Percentiles rank a stretch among this genome's conserved stretches.
Evolutionary conservation across 2,888 invertebrate species (phyloP).

Genomic region (Frankliniella intonsa): DNA sequence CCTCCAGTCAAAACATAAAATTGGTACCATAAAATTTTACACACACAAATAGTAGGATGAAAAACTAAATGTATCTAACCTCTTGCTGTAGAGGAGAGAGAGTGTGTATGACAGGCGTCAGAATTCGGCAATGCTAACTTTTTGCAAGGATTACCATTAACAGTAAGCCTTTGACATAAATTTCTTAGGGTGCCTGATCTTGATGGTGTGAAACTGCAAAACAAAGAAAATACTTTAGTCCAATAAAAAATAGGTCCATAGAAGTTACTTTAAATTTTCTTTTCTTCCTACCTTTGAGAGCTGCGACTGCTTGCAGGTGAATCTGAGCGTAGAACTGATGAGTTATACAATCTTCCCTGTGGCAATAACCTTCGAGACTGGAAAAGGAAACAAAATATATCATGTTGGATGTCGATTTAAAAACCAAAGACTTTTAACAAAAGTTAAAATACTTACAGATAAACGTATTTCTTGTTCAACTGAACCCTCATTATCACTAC

Average conservation of each 20-base stretch:
- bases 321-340: background rate
- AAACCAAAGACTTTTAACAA: background rate
- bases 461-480: background rate
- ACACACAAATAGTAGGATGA: no score
- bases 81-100: background rate
- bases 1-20: no score
- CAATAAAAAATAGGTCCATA: background rate
- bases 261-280: background rate
- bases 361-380: background rate
- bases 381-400: background rate
- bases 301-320: background rate
- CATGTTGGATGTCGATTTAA: background rate
- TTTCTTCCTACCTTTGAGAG: background rate
- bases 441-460: background rate
- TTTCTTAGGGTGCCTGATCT: background rate
- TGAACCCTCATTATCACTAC: background rate
- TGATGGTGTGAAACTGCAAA: background rate
- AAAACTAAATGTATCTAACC: background rate
- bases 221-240: background rate
- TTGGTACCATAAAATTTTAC: no score
- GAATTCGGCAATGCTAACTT: background rate
- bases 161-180: background rate
- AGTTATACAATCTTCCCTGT: background rate
- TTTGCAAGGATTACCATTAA: background rate
- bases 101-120: background rate